These are phyloP conservation scores for Plagodis dolabraria DNA, from an alignment of 2,888 invertebrate species.

Conservation along the genomic window DNA sequence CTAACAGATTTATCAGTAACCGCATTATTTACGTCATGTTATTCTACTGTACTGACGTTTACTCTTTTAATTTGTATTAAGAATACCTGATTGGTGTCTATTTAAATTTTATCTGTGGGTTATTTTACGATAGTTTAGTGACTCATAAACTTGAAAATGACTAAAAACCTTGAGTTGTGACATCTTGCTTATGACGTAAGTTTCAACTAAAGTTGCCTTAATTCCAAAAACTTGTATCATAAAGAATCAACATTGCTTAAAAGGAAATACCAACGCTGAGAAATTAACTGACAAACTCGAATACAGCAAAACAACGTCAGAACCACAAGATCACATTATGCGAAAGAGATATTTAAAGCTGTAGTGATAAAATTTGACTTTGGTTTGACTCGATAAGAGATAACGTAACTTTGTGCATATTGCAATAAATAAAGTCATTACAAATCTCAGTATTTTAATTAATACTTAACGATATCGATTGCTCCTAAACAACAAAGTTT, in stretches of 20 bases:
- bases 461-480: too few species aligned
- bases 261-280: constrained; percentile 17
- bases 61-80: too few species aligned
- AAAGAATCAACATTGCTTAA: constrained; percentile 15
- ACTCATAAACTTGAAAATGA: constrained; percentile 8
- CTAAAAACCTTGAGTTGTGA: constrained; percentile 28
- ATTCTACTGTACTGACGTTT: background rate
- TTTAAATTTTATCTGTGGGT: background rate
- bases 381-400: constrained; percentile 55
- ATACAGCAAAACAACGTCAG: constrained; percentile 42
- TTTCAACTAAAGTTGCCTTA: constrained; percentile 5
- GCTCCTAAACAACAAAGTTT: too few species aligned
- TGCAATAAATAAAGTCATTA: too few species aligned
- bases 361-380: constrained; percentile 55
- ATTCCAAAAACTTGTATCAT: constrained; percentile 21
- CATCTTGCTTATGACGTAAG: constrained; percentile 14
- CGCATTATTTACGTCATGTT: background rate
- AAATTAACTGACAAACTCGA: constrained; percentile 38
- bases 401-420: constrained; percentile 30
- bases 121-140: background rate
- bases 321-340: constrained; percentile 35
- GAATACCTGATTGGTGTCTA: background rate
- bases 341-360: constrained; percentile 39
- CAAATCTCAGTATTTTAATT: too few species aligned
- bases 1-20: background rate